Evolutionary conservation across 2,113 vertebrate species (phyloP).

Genomic region (Crocuta crocuta): DNA sequence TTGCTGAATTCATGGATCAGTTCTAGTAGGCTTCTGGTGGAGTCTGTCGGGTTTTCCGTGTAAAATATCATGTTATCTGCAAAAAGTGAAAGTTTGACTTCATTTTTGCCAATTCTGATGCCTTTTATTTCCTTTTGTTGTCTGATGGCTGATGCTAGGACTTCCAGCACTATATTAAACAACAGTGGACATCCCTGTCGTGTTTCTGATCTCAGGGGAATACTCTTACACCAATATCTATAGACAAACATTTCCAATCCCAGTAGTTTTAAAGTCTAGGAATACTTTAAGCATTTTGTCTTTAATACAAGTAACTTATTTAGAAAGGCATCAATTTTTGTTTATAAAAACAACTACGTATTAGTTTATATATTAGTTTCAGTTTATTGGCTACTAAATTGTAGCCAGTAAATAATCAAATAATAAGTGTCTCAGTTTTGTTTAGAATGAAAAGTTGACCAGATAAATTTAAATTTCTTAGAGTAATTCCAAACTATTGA

Average conservation of each 20-base stretch:
- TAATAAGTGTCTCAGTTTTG: slow-evolving; percentile 1
- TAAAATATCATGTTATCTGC: no score
- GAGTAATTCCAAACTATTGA: background rate
- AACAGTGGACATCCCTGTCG: no score
- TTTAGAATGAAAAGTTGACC: slow-evolving; percentile 11
- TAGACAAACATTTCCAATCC: background rate
- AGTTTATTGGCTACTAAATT: background rate
- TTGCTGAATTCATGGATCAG: no score
- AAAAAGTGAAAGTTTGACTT: no score
- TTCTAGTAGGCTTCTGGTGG: no score
- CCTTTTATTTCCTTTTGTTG: no score
- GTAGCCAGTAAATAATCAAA: slow-evolving; percentile 10
- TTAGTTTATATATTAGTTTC: background rate
- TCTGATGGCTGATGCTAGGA: no score
- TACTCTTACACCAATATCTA: background rate
- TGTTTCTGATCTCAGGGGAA: no score
- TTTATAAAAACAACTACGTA: background rate
- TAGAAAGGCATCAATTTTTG: background rate
- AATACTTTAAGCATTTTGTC: slow-evolving; percentile 16
- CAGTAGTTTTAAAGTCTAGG: background rate
- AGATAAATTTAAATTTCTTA: slow-evolving; percentile 14
- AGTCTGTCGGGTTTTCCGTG: no score
- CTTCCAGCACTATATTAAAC: no score
- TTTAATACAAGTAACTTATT: slow-evolving; percentile 25
- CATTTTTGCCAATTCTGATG: no score